Evolutionary conservation across 2,888 invertebrate species (phyloP), one percentile per base, ranked within the genome.

Genomic region (Clostera curtula): DNA sequence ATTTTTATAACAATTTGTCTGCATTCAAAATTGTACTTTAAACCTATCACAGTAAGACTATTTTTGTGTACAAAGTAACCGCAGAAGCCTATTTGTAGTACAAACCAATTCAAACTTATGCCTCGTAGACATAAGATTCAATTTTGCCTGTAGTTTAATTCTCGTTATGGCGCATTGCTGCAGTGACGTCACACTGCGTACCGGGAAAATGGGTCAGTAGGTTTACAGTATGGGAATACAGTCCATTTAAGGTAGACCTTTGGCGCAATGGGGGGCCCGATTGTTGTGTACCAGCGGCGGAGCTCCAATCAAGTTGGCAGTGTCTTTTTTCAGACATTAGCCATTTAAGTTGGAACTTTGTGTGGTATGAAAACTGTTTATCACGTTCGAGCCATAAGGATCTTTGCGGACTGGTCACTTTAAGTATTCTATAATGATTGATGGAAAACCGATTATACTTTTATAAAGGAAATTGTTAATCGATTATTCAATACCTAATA

Each of bases 151-250:
- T 31, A 33, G 31, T 36, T 36, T 35, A 25, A 24, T 31, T 25
- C 29, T 25, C 46, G 53, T 58, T 52, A 56, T 62, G 56, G 69
- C 72, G 72, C 72, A 72, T 38, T 72, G 71, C 64, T 49, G 69
- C 46, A 46, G 45, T 72, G 69, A 72, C 72, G 72, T 72, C 72
- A 72, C 42, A 63, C 67, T 71, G 71, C 71, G 71, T 72, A 70
- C 46, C 41, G 47, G 45, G 51, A 49, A 68, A 60, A 54, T 69
- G 43, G 70, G 70, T 67, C 70, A 71, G 51, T 64, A 43, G 70
- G 66, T 59, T 59, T 54, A 49, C 48, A 47, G 55, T 52, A 50
- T 40, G 36, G 38, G 34, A 5, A 21, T 13, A 4, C 1, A 13
- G 39, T 11, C 51, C 57, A 55, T 40, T 42, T 32, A 41, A 42